Base-by-base conservation (phyloP, 2,113 vertebrate genomes). In the Poeciliopsis retropinna region DNA sequence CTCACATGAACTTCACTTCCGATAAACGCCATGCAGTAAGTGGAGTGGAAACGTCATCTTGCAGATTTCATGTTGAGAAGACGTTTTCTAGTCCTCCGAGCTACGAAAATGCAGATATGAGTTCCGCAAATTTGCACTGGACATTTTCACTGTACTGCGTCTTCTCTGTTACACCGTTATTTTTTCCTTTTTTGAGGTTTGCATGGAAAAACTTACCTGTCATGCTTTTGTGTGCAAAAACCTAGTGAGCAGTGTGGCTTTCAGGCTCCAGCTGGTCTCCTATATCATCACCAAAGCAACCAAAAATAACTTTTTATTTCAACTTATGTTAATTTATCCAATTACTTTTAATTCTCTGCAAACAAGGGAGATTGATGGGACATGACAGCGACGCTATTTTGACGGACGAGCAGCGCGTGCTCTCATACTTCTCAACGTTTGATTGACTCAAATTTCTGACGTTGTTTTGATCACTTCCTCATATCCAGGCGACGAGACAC, bases 391-490 rank as follows among this genome's bases (percentile, higher is more conserved):
- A 73, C 37, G 61, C 67, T 37, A 4, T 2, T 41, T 31, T 70
- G 70, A 72, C 25, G 51, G 8, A 10, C 5, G 22, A 22, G 25
- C 41, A n/a, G 70, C 54, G 4, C 32, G 63, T 51, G 34, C 31
- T 30, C 70, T 64, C 28, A 31, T 47, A n/a, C 72, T 82, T 61
- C 65, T 67, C 68, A 5, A 37, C 3, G 31, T 27, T 68, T 29
- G 67, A 54, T 47, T 63, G 75, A 80, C 51, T 71, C 32, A 37
- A n/a, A 27, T 63, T 68, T 67, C 74, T 76, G 30, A 66, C 4
- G 67, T 41, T 5, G 67, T 72, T 72, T 85, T 73, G 78, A 89
- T 74, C 72, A 70, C 80, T 87, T 76, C 64, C 27, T 71, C 60
- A 63, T 57, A 75, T 61, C 60, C 25, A 72, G 51, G 63, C 76